Conservation (phyloP, 2,888 invertebrate genomes). For the Dicranocentrus wangi region DNA sequence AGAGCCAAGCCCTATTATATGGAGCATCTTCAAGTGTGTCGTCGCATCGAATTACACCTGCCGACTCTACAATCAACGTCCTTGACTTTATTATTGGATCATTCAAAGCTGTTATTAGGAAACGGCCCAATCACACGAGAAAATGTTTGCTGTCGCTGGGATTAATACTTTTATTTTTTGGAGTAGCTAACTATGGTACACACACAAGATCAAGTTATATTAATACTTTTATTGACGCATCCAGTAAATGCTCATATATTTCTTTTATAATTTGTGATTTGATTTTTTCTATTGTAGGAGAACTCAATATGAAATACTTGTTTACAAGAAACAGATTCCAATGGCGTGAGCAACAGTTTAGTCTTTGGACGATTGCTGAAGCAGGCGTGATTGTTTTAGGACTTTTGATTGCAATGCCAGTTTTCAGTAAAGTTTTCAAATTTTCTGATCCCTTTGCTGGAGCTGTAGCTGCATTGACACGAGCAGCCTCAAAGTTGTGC, state of each 20-base stretch:
- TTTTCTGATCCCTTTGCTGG: slow-evolving; percentile 69
- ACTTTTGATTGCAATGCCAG: slow-evolving; percentile 68
- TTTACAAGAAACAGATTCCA: slow-evolving; percentile 71
- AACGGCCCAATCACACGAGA: slow-evolving; percentile 71
- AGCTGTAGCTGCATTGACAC: slow-evolving; percentile 54
- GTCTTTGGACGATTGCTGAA: slow-evolving; percentile 71
- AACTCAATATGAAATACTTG: slow-evolving; percentile 71
- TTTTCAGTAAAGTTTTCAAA: slow-evolving; percentile 69
- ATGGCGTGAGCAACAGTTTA: slow-evolving; percentile 72
- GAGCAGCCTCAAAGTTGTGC: slow-evolving; percentile 64
- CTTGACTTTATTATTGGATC: slow-evolving; percentile 71
- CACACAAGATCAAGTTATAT: no score
- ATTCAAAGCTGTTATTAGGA: slow-evolving; percentile 66
- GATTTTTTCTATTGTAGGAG: slow-evolving; percentile 57
- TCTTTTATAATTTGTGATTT: background rate
- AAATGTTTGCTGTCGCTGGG: slow-evolving; percentile 71
- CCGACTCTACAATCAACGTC: slow-evolving; percentile 43
- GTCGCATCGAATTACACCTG: background rate
- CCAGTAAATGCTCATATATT: background rate
- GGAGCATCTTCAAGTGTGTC: slow-evolving; percentile 30
- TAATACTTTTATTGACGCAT: background rate
- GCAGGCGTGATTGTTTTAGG: slow-evolving; percentile 68
- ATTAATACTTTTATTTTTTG: slow-evolving; percentile 69
- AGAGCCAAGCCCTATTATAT: slow-evolving; percentile 47
- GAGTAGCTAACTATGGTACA: slow-evolving; percentile 70